A percentile compares a stretch with the other conserved stretches of the same genome.
These are phyloP conservation scores for Napeogenes inachia DNA, from an alignment of 2,888 invertebrate species.

Conservation along the genomic window DNA sequence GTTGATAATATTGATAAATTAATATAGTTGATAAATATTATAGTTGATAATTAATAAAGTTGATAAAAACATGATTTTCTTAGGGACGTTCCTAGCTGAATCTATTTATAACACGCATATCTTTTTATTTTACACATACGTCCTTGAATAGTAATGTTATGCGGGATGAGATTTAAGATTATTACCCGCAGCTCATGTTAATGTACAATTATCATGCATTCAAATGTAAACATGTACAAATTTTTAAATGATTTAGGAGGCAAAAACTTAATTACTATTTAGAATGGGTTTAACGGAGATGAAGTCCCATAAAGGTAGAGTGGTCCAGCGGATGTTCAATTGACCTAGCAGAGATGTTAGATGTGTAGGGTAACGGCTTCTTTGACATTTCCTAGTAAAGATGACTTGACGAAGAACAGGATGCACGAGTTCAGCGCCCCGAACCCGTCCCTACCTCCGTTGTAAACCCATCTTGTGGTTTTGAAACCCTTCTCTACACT, in stretches of 20 bases:
- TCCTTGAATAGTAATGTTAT: slow-evolving; percentile 57
- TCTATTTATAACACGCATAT: slow-evolving; percentile 3
- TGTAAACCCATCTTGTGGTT: slow-evolving; percentile 64
- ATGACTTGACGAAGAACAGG: slow-evolving; percentile 67
- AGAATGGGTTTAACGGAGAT: background rate
- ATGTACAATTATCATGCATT: slow-evolving; percentile 36
- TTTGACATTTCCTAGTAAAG: slow-evolving; percentile 70
- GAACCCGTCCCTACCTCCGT: slow-evolving; percentile 41
- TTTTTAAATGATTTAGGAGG: background rate
- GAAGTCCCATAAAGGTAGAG: slow-evolving; percentile 20
- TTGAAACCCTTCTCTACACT: slow-evolving; percentile 31
- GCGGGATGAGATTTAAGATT: slow-evolving; percentile 59
- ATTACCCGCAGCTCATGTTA: slow-evolving; percentile 67
- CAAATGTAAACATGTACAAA: slow-evolving; percentile 10
- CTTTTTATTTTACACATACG: slow-evolving; percentile 45
- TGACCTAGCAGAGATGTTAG: slow-evolving; percentile 61
- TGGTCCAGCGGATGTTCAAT: slow-evolving; percentile 47
- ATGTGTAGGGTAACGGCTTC: slow-evolving; percentile 64
- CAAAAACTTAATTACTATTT: too few species aligned
- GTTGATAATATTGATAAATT: too few species aligned
- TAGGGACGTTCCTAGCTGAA: too few species aligned
- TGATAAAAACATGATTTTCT: too few species aligned
- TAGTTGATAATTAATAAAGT: too few species aligned
- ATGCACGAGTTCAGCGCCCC: slow-evolving; percentile 63
- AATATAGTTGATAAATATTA: too few species aligned